A percentile compares a stretch with the other conserved stretches of the same genome.
Evolutionary conservation across 37 sponge, comb jelly and placozoan genomes (phyloP).

Genomic region (Crambe crambe): DNA sequence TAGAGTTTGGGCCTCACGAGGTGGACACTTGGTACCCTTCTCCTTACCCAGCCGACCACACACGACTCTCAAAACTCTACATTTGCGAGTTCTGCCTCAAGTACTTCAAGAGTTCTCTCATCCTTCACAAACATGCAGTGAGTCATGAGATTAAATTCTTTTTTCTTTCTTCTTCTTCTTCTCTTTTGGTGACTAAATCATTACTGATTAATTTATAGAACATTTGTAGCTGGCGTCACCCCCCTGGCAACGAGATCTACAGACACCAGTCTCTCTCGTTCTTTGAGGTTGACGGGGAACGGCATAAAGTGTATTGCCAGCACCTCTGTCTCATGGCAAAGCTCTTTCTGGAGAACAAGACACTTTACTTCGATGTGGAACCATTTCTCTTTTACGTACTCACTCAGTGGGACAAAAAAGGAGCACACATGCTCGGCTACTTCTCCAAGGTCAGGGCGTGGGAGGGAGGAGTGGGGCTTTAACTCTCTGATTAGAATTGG

Average conservation of each 20-base stretch:
- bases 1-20: slow-evolving; percentile 72
- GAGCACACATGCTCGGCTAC: slow-evolving; percentile 92
- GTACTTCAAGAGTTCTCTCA: slow-evolving; percentile 73
- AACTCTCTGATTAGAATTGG: too few relatives aligned
- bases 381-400: slow-evolving; percentile 96
- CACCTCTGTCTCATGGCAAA: slow-evolving; percentile 96
- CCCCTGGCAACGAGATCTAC: slow-evolving; percentile 97
- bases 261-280: slow-evolving; percentile 78
- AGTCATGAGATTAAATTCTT: too few relatives aligned
- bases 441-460: slow-evolving; percentile 84
- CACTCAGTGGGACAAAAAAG: slow-evolving; percentile 63
- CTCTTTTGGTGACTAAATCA: too few relatives aligned
- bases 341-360: slow-evolving; percentile 98
- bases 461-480: not conserved
- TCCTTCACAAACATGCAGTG: slow-evolving; percentile 57
- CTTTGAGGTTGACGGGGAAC: slow-evolving; percentile 96
- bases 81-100: slow-evolving; percentile 85
- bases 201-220: too few relatives aligned
- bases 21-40: slow-evolving; percentile 77
- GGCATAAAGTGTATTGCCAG: slow-evolving; percentile 94
- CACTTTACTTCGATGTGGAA: slow-evolving; percentile 94
- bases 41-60: slow-evolving; percentile 82
- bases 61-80: slow-evolving; percentile 63
- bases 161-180: too few relatives aligned
- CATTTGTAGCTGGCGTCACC: slow-evolving; percentile 73